Evolutionary conservation across 2,797 vertebrate species (phyloP).

Genomic region (Hyperoplus immaculatus): DNA sequence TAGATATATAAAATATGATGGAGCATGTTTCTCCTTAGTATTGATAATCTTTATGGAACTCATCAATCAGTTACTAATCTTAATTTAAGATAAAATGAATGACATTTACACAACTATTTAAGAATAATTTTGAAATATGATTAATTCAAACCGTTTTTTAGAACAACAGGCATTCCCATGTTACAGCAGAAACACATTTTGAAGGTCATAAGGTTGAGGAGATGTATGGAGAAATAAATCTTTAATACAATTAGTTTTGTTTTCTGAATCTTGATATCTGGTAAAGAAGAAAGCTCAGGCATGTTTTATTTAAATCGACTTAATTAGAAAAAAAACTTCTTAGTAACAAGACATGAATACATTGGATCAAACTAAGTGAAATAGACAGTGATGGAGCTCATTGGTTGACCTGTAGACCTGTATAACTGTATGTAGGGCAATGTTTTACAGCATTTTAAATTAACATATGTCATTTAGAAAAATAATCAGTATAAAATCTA

Average conservation of each 20-base stretch:
- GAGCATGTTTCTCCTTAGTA: neutral
- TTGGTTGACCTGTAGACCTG: neutral
- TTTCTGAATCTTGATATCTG: neutral
- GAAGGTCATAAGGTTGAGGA: neutral
- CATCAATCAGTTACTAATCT: neutral
- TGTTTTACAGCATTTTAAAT: constrained; percentile 8
- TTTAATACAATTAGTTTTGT: neutral
- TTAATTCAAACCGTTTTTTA: constrained; percentile 10
- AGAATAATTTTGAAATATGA: neutral
- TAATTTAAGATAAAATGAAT: neutral
- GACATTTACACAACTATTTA: neutral
- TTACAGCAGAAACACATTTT: neutral
- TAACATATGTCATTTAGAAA: constrained; percentile 8
- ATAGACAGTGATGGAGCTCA: neutral
- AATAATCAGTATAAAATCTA: neutral
- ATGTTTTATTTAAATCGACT: neutral
- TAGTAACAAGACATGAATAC: neutral
- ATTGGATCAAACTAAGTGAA: neutral
- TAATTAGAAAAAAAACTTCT: neutral
- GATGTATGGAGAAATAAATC: constrained; percentile 1
- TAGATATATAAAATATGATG: neutral
- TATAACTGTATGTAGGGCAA: neutral
- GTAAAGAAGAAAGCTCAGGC: neutral
- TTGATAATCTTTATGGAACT: neutral
- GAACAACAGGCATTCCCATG: neutral